These are phyloP conservation scores for Microplitis deprimator DNA, from an alignment of 2,888 invertebrate species.

Conservation along the genomic window DNA sequence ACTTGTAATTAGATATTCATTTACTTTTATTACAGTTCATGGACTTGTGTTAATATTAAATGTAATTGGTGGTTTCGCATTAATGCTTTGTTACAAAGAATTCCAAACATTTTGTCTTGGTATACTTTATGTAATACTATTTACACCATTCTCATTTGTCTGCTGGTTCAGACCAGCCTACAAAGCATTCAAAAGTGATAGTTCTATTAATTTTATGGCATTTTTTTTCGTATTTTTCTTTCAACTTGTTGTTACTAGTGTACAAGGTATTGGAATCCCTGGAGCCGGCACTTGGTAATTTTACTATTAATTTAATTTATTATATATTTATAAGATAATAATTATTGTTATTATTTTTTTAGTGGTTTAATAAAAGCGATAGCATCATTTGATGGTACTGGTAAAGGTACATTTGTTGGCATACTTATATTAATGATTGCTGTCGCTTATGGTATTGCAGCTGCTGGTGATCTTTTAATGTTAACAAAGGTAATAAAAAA, in stretches of 20 bases:
- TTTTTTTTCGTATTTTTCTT: slow-evolving; percentile 99
- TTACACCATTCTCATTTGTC: slow-evolving; percentile 97
- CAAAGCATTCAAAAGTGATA: slow-evolving; percentile 97
- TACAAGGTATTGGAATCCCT: slow-evolving; percentile 90
- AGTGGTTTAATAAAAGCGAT: slow-evolving; percentile 89
- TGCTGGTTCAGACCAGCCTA: slow-evolving; percentile 99
- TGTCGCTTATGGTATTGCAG: slow-evolving; percentile 82
- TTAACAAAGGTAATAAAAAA: slow-evolving; percentile 85
- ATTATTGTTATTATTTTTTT: slow-evolving; percentile 55
- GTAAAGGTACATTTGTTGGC: slow-evolving; percentile 80
- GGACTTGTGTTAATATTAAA: slow-evolving; percentile 88
- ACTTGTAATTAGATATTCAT: not conserved
- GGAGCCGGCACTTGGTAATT: slow-evolving; percentile 88
- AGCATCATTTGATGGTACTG: slow-evolving; percentile 74
- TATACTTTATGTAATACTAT: slow-evolving; percentile 89
- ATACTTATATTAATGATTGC: slow-evolving; percentile 86
- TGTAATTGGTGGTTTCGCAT: slow-evolving; percentile 86
- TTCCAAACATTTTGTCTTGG: slow-evolving; percentile 88
- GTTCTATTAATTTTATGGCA: slow-evolving; percentile 99
- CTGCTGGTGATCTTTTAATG: slow-evolving; percentile 84
- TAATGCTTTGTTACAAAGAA: slow-evolving; percentile 77
- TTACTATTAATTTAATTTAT: slow-evolving; percentile 35
- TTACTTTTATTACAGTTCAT: slow-evolving; percentile 82
- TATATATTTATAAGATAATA: no score
- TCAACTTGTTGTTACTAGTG: slow-evolving; percentile 90